Evolutionary conservation across 2,797 vertebrate genomes (phyloP).

Genomic region (Anguilla megastoma): DNA sequence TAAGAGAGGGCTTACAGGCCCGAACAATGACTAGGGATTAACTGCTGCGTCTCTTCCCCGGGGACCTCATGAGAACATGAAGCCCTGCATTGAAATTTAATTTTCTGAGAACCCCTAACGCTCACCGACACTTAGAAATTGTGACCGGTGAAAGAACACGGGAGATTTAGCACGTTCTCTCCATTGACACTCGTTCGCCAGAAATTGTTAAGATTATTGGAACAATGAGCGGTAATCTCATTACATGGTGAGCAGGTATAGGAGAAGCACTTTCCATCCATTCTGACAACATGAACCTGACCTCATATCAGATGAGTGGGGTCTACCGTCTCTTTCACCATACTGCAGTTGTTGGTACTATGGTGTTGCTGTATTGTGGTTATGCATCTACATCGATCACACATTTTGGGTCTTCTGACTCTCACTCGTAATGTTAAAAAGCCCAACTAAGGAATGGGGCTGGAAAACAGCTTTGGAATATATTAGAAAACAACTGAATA

Average conservation of each 20-base stretch:
- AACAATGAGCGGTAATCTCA: conserved; percentile 23
- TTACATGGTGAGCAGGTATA: not conserved
- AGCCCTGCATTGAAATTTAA: not conserved
- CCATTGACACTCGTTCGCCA: not conserved
- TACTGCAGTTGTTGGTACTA: not conserved
- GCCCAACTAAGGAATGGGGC: not conserved
- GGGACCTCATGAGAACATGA: not conserved
- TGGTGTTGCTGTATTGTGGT: not conserved
- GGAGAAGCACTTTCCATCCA: not conserved
- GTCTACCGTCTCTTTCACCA: not conserved
- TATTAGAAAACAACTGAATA: not conserved
- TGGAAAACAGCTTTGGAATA: not conserved
- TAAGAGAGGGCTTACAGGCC: not conserved
- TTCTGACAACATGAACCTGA: not conserved
- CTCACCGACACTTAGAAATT: not conserved
- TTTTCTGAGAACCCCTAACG: not conserved
- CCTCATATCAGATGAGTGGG: not conserved
- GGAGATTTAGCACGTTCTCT: not conserved
- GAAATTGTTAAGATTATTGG: conserved; percentile 21
- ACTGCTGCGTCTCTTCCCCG: not conserved
- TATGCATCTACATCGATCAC: not conserved
- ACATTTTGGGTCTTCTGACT: not conserved
- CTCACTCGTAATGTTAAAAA: not conserved
- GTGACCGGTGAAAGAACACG: not conserved
- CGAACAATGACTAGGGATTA: conserved; percentile 17